phyloP scores from a whole-genome alignment of 2,797 vertebrate genomes.

The Helarctos malayanus region DNA sequence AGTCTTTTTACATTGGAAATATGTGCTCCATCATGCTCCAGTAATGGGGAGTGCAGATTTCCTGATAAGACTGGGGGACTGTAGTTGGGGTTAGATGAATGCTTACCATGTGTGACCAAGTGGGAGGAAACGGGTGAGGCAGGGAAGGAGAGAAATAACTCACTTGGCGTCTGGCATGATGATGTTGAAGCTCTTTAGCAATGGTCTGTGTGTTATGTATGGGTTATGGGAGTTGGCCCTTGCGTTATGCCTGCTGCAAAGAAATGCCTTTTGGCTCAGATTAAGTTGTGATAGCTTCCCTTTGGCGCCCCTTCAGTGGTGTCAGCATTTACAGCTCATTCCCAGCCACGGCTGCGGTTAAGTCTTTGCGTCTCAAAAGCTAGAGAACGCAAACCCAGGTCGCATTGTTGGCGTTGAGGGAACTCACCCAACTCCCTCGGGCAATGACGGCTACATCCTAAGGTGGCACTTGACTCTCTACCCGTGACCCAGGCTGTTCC shows the following conservation, averaged over 20 bases:
- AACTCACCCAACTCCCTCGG: slow-evolving; percentile 69
- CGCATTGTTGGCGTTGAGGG: slow-evolving; percentile 59
- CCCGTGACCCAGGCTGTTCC: slow-evolving; percentile 78
- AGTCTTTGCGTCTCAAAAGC: slow-evolving; percentile 79
- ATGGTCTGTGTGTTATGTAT: slow-evolving; percentile 71
- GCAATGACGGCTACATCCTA: slow-evolving; percentile 40
- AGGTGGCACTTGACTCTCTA: slow-evolving; percentile 79
- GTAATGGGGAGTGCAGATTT: slow-evolving; percentile 83
- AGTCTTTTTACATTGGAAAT: slow-evolving; percentile 84
- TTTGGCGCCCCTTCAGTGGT: slow-evolving; percentile 77
- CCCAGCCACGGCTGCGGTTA: slow-evolving; percentile 55
- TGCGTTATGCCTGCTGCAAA: slow-evolving; percentile 68
- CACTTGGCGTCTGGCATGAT: slow-evolving; percentile 79
- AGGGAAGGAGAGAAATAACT: slow-evolving; percentile 85
- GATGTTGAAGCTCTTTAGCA: slow-evolving; percentile 79
- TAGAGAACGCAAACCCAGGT: slow-evolving; percentile 75
- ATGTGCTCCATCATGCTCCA: slow-evolving; percentile 68
- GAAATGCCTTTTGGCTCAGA: slow-evolving; percentile 76
- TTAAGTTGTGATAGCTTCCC: slow-evolving; percentile 79
- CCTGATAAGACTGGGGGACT: slow-evolving; percentile 74
- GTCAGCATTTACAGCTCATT: slow-evolving; percentile 79
- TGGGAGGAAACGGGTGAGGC: slow-evolving; percentile 88
- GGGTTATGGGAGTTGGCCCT: slow-evolving; percentile 73
- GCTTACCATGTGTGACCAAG: slow-evolving; percentile 86
- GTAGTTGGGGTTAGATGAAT: slow-evolving; percentile 81